Evolutionary conservation across 1,140 invertebrate species (phyloP), one percentile per base, ranked within the genome.

Genomic region (Psix sp.): DNA sequence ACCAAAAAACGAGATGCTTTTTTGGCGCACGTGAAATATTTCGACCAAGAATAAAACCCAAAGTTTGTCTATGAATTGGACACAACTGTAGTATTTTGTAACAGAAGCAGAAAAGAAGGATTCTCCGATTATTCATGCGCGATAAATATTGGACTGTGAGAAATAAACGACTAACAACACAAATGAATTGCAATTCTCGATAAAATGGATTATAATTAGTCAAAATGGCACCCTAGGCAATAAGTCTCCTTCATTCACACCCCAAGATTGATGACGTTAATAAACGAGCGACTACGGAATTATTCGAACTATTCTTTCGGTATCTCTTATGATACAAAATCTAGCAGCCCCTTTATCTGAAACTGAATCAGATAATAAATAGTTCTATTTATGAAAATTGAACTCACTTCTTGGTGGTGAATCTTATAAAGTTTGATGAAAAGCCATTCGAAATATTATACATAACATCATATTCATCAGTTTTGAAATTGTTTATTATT

Each of bases 161-260:
- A 71, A 63, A 71, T 71, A 49, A 29, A 11, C 43, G 35, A 63
- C 67, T 71, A 63, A 71, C 63, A 63, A 71, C 51, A 51, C 67
- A 71, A 71, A 71, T 63, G 67, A 71, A 63, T 51, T 52, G 59
- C 68, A 68, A 68, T 68, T 62, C 57, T 56, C 26, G 52, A 74
- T 74, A 63, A 74, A 65, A 68, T 57, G 72, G 52, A 67, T 68
- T 68, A 67, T 54, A 68, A 75, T 75, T 74, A 70, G 57, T 63
- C 51, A 65, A 74, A 67, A 59, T 74, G 42, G 65, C 63, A 54
- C 63, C 72, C 63, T 43, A 40, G 56, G 51, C 43, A 29, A 56
- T 56, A 24, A n/a, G 51, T 56, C 40, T 48, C 46, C 16, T 43
- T 60, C 51, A 33, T 36, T 24, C 43, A 57, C 42, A 35, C 51